These are phyloP conservation scores for Notarius quadriscutis DNA, from an alignment of 2,113 vertebrate species.

Conservation along the genomic window DNA sequence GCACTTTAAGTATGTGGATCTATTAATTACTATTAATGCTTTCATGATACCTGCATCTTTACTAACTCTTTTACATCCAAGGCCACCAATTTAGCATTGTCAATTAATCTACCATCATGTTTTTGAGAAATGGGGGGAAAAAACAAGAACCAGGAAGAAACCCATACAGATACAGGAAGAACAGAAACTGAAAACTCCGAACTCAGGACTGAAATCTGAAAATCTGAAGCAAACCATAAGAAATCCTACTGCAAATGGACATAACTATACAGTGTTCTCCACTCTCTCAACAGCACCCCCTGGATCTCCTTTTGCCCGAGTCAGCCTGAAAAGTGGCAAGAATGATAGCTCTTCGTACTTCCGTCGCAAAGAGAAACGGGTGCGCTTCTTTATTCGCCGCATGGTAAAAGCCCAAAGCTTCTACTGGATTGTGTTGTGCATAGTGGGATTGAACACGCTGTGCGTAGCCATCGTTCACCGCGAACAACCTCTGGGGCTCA, in stretches of 20 bases:
- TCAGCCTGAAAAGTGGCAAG: constrained; percentile 91
- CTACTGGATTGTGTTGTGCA: constrained; percentile 94
- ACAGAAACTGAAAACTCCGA: background rate
- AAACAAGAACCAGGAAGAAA: background rate
- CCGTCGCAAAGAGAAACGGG: constrained; percentile 93
- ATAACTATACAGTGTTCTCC: background rate
- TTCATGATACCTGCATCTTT: background rate
- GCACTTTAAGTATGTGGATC: background rate
- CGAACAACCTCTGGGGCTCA: constrained; percentile 88
- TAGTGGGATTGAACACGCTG: constrained; percentile 94
- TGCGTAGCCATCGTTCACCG: constrained; percentile 97
- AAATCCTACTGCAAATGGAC: background rate
- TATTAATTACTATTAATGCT: background rate
- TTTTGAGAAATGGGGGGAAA: background rate
- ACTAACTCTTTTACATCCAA: background rate
- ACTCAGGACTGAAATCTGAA: background rate
- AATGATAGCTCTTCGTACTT: constrained; percentile 91
- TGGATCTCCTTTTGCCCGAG: constrained; percentile 90
- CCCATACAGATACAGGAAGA: too few species aligned
- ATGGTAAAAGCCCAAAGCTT: constrained; percentile 98
- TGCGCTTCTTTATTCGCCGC: constrained; percentile 93
- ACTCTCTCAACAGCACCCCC: constrained; percentile 59
- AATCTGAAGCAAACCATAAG: background rate
- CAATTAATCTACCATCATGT: background rate
- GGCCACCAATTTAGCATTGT: too few species aligned